Conservation (phyloP, 1,140 invertebrate genomes). For the Drosophila guanche region DNA sequence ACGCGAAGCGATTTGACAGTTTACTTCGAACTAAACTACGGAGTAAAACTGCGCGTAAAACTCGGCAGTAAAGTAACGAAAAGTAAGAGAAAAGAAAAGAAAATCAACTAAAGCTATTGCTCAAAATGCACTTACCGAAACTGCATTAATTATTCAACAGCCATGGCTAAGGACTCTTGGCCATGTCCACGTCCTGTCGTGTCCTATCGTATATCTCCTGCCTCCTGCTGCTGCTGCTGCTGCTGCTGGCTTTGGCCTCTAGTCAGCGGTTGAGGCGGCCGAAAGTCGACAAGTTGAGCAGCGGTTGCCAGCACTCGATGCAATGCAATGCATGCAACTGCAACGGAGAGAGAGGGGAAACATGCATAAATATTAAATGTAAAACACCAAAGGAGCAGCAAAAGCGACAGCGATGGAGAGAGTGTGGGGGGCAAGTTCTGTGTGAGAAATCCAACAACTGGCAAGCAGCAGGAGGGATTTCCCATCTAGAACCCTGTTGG, state of each 20-base stretch:
- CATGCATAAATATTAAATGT: slow-evolving; percentile 78
- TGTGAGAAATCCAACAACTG: too few species aligned
- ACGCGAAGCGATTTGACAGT: slow-evolving; percentile 48
- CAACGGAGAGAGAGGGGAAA: slow-evolving; percentile 30
- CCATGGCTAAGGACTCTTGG: slow-evolving; percentile 47
- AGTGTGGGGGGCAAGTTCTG: too few species aligned
- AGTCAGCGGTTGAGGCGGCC: slow-evolving; percentile 68
- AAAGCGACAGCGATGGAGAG: slow-evolving; percentile 5
- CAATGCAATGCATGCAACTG: slow-evolving; percentile 58
- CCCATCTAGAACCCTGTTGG: too few species aligned
- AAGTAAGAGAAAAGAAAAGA: slow-evolving; percentile 10
- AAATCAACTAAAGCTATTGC: slow-evolving; percentile 46
- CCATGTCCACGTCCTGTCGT: slow-evolving; percentile 30
- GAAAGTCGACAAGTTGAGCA: slow-evolving; percentile 73
- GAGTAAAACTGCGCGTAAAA: slow-evolving; percentile 24
- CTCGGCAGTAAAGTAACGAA: slow-evolving; percentile 19
- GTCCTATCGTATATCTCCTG: slow-evolving; percentile 26
- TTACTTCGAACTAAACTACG: slow-evolving; percentile 20
- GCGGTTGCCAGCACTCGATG: slow-evolving; percentile 50
- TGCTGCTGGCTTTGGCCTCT: slow-evolving; percentile 34
- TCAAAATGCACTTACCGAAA: slow-evolving; percentile 79
- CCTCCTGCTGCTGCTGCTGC: slow-evolving; percentile 1
- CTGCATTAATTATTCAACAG: slow-evolving; percentile 80
- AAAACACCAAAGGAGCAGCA: slow-evolving; percentile 60
- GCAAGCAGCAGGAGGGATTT: too few species aligned